These are phyloP conservation scores for Drosophila mayri DNA, from an alignment of 1,140 invertebrate genomes.

Conservation along the genomic window DNA sequence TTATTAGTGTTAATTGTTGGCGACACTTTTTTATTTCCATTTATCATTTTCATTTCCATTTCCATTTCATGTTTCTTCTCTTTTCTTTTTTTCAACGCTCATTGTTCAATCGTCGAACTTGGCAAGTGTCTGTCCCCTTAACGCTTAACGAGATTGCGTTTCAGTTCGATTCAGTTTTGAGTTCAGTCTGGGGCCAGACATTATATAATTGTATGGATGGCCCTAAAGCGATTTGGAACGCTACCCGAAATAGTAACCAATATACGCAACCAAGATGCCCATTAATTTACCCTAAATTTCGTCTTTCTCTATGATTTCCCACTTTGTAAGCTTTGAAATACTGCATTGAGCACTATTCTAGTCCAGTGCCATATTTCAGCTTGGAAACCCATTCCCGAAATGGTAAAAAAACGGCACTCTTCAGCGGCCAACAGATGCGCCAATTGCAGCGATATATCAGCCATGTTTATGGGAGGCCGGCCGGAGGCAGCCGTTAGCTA, in stretches of 20 bases:
- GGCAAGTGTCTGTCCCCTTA: conserved; percentile 48
- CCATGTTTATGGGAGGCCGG: conserved; percentile 17
- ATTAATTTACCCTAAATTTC: neutral
- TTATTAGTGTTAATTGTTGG: conserved; percentile 62
- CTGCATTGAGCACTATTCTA: neutral
- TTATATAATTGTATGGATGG: conserved; percentile 31
- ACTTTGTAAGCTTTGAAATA: neutral
- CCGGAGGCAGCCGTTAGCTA: neutral
- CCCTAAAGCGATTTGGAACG: conserved; percentile 34
- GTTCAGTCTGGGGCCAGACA: conserved; percentile 22
- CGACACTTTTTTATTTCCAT: conserved; percentile 50
- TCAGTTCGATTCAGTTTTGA: conserved; percentile 13
- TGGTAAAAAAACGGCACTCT: conserved; percentile 8
- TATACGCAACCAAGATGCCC: neutral
- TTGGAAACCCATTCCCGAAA: neutral
- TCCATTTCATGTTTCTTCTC: conserved; percentile 28
- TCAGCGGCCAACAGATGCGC: conserved; percentile 1
- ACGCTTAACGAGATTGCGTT: conserved; percentile 72
- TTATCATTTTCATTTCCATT: conserved; percentile 30
- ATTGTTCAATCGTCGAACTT: conserved; percentile 27
- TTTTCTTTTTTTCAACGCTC: conserved; percentile 14
- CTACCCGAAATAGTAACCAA: conserved; percentile 28
- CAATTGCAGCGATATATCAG: conserved; percentile 42
- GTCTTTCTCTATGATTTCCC: neutral
- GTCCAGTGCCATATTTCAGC: neutral